Conservation (phyloP, 2,113 vertebrate species). For the Lepus europaeus region DNA sequence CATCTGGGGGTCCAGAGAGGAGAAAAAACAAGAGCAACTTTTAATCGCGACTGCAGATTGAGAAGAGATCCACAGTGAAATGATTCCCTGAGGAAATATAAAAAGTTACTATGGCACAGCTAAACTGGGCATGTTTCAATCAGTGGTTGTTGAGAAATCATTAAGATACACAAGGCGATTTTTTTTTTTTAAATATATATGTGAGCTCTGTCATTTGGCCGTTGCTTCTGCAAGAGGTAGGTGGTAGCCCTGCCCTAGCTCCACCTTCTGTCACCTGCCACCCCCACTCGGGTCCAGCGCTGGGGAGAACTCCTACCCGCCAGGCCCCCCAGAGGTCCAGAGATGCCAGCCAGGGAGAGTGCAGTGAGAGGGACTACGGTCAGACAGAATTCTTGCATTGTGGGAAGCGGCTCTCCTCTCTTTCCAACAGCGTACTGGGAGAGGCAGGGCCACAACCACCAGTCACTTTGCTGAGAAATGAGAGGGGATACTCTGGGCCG, state of each 20-base stretch:
- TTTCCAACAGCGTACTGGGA: background rate
- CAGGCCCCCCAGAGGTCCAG: background rate
- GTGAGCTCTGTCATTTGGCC: slow-evolving; percentile 8
- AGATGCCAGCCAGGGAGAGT: slow-evolving; percentile 14
- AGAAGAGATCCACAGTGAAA: slow-evolving; percentile 79
- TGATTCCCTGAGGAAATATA: slow-evolving; percentile 82
- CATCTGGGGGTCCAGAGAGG: slow-evolving; percentile 27
- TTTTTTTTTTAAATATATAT: slow-evolving; percentile 15
- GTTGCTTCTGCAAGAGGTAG: background rate
- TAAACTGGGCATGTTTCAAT: slow-evolving; percentile 79
- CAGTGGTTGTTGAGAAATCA: slow-evolving; percentile 76
- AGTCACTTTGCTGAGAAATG: background rate
- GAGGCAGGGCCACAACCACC: background rate
- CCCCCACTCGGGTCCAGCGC: background rate
- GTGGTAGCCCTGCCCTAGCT: background rate
- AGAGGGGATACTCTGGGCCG: background rate
- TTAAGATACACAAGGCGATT: slow-evolving; percentile 47
- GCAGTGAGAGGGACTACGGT: background rate
- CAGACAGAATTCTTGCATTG: background rate
- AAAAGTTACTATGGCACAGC: slow-evolving; percentile 77
- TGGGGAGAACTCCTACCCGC: background rate
- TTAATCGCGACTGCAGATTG: slow-evolving; percentile 74
- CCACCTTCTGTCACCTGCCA: background rate
- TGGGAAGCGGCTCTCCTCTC: background rate
- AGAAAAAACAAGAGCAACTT: slow-evolving; percentile 64